These are phyloP conservation scores for Cactoblastis cactorum DNA, from an alignment of 2,888 invertebrate species.

Conservation along the genomic window DNA sequence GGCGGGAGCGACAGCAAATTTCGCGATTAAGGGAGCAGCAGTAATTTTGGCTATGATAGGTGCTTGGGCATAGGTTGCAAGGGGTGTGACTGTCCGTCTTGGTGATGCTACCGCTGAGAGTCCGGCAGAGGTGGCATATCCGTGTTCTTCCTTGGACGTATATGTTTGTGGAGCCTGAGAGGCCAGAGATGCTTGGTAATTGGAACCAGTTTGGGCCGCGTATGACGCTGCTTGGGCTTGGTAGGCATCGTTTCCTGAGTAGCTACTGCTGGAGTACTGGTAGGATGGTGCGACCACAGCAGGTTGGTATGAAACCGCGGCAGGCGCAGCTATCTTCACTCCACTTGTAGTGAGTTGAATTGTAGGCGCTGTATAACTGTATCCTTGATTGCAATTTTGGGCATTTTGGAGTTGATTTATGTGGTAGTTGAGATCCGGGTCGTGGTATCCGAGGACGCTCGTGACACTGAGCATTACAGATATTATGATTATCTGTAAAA, in stretches of 20 bases:
- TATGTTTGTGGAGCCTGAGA: slow-evolving; percentile 32
- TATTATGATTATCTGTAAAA: slow-evolving; percentile 53
- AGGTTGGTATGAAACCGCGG: slow-evolving; percentile 23
- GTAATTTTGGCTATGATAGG: slow-evolving; percentile 74
- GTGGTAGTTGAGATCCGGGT: slow-evolving; percentile 72
- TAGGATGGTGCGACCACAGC: slow-evolving; percentile 31
- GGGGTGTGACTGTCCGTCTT: slow-evolving; percentile 56
- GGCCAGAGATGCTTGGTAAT: slow-evolving; percentile 36
- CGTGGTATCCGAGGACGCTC: slow-evolving; percentile 59
- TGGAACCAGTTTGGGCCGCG: slow-evolving; percentile 42
- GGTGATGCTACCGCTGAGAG: slow-evolving; percentile 57
- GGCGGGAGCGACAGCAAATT: slow-evolving; percentile 51
- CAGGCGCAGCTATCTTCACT: slow-evolving; percentile 37
- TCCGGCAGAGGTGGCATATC: slow-evolving; percentile 76
- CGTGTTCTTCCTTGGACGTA: slow-evolving; percentile 64
- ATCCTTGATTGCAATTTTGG: slow-evolving; percentile 64
- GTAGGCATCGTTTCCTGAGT: slow-evolving; percentile 40
- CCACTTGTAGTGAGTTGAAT: slow-evolving; percentile 70
- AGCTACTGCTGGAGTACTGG: slow-evolving; percentile 29
- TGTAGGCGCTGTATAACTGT: slow-evolving; percentile 76
- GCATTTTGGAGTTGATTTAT: slow-evolving; percentile 59
- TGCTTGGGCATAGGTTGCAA: slow-evolving; percentile 70
- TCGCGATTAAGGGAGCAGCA: slow-evolving; percentile 65
- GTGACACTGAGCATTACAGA: slow-evolving; percentile 37
- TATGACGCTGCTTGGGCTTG: slow-evolving; percentile 51